Evolutionary conservation across 2,888 invertebrate species (phyloP).

Genomic region (Drosophila imparisetae): DNA sequence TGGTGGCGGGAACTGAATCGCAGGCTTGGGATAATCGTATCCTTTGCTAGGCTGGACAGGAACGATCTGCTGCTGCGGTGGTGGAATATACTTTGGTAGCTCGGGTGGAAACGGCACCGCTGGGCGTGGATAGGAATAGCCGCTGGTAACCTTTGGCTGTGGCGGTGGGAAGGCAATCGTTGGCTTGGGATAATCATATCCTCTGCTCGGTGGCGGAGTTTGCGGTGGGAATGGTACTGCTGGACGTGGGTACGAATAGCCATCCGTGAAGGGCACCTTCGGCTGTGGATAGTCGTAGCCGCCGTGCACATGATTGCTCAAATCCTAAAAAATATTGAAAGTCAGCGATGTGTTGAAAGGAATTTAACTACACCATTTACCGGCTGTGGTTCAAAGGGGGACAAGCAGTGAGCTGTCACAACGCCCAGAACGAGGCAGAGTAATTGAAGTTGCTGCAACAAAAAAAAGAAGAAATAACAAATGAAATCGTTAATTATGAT

Average conservation of each 20-base stretch:
- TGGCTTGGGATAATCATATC: slow-evolving; percentile 64
- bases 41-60: slow-evolving; percentile 55
- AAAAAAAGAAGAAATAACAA: slow-evolving; percentile 9
- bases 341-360: not conserved
- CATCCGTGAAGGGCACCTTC: slow-evolving; percentile 61
- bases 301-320: slow-evolving; percentile 32
- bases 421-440: slow-evolving; percentile 61
- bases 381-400: slow-evolving; percentile 38
- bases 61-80: slow-evolving; percentile 50
- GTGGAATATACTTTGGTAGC: slow-evolving; percentile 40
- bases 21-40: slow-evolving; percentile 69
- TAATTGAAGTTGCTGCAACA: slow-evolving; percentile 64
- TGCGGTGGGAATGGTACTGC: slow-evolving; percentile 65
- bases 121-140: slow-evolving; percentile 73
- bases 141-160: slow-evolving; percentile 43
- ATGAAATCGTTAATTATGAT: slow-evolving; percentile 12
- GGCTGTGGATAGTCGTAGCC: slow-evolving; percentile 75
- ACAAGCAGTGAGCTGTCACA: slow-evolving; percentile 51
- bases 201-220: slow-evolving; percentile 32
- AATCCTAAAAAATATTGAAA: slow-evolving; percentile 21
- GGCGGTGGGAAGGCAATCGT: slow-evolving; percentile 49
- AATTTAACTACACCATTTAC: slow-evolving; percentile 1
- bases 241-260: slow-evolving; percentile 76
- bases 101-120: slow-evolving; percentile 58
- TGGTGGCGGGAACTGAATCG: slow-evolving; percentile 51